Evolutionary conservation across 2,888 invertebrate genomes (phyloP), one percentile per base, ranked within the genome.

Genomic region (Cheiracanthium punctorium): DNA sequence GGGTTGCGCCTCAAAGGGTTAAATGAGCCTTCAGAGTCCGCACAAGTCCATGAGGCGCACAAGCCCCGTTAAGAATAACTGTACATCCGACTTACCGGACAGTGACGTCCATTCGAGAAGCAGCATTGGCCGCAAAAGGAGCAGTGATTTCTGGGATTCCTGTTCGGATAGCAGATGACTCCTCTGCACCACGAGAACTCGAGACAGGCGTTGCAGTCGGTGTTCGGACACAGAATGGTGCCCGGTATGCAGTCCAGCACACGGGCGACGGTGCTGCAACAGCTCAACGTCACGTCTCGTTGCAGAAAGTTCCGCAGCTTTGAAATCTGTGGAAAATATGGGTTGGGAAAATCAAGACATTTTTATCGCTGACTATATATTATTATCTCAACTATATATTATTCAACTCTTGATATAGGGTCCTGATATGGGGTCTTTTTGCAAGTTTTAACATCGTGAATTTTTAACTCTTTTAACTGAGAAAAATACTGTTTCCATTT

Each of bases 81-180:
- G n/a, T n/a, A n/a, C n/a, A n/a, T n/a, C n/a, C 10, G 37, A 28
- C 82, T 72, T 76, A 88, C 88, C 24, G 20, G 0, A n/a, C 88
- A 88, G 64, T 88, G 88, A 8, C 73, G 75, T n/a, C 67, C 76
- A 14, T 77, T 82, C 4, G 80, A 84, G 43, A 88, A 82, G 37
- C 80, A 76, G 29, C 88, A 88, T 14, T 76, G 72, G 1, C 80
- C 84, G 52, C 88, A 88, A 28, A 73, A 69, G 10, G 76, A 77
- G 20, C 88, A 88, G 30, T 88, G 88, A 29, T 86, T 88, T 43
- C 88, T 77, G 0, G 86, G 88, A 32, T 88, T 82, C 20, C 70
- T 32, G 17, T 80, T 74, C 1, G 76, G 77, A 4, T 74, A 71
- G 58, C 80, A 84, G 2, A 88, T 64, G 10, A 82, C 37, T 20